Conservation (phyloP, 1,140 invertebrate genomes). For the Acyrthosiphon pisum region DNA sequence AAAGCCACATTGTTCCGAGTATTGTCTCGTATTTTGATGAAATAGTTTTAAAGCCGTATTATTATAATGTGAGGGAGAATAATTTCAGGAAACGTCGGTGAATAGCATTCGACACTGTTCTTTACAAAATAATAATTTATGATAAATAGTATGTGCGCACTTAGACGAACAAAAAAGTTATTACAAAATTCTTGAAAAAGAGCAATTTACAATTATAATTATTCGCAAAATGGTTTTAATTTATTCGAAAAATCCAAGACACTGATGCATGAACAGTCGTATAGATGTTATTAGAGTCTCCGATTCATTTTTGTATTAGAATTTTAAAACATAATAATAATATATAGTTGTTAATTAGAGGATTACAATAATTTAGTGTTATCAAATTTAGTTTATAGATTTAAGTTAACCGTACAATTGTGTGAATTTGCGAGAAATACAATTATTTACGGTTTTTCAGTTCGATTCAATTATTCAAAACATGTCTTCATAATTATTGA, state of each 20-base stretch:
- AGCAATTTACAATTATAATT: conserved; percentile 33
- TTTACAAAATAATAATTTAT: conserved; percentile 3
- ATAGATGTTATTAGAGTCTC: not conserved
- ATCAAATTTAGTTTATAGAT: not conserved
- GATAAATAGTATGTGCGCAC: conserved; percentile 28
- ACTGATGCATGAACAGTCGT: not conserved
- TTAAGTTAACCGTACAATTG: not conserved
- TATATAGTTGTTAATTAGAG: not conserved
- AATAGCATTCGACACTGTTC: not conserved
- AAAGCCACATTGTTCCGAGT: not conserved
- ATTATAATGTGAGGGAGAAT: not conserved
- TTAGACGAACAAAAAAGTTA: conserved; percentile 30
- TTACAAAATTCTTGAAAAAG: not conserved
- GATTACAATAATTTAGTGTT: not conserved
- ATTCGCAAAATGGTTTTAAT: not conserved
- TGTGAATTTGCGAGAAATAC: not conserved
- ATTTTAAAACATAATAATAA: not conserved
- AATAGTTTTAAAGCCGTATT: conserved; percentile 21
- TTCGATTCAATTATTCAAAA: not conserved
- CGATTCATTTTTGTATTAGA: not conserved
- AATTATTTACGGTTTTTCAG: not conserved
- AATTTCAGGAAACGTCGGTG: not conserved
- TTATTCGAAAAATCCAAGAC: not conserved
- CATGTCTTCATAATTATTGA: not conserved
- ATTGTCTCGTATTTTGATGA: not conserved